Base-by-base conservation (phyloP, 2,888 invertebrate genomes). In the Pandemis corylana region DNA sequence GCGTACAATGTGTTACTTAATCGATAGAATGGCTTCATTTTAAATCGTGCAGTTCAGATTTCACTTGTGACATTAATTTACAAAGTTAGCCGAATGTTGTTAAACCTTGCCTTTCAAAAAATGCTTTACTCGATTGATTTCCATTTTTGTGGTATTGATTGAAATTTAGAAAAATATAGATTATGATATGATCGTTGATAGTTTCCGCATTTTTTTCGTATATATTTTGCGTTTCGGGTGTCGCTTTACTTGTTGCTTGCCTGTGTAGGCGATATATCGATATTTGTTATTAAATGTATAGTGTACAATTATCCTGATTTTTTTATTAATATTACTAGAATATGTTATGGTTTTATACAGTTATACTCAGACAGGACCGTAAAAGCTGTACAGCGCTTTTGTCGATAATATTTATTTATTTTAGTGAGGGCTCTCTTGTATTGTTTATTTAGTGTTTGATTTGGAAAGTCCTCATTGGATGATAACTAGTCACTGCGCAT, bases 271-370 rank as follows among this genome's bases (percentile, higher is more conserved):
- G 20, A 53, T 63, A 53, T 53, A 64, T 63, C 56, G 42, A 67
- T 51, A 67, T 69, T 67, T 59, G 64, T 65, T 69, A 69, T 69
- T 69, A 65, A 71, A 56, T 64, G 44, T 65, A 65, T 65, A 69
- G 20, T 67, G 63, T 46, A 36, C 53, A 51, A n/a, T 20, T 49
- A 64, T 46, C 15, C 7, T 49, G 28, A 59, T 67, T n/a, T n/a
- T n/a, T n/a, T 36, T 56, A n/a, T 62, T 15, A 63, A 53, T 44
- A 46, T 68, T 68, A 61, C 44, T 59, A 28, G 46, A 44, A 49
- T 62, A 49, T 62, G 51, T 53, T 67, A 67, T 62, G 51, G 53
- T 53, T 69, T 68, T 46, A 36, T 46, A 15, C 49, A 46, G 49
- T 69, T 69, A 36, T 69, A 68, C 46, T 68, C 7, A 36, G 28